Conservation (phyloP, 2,113 vertebrate genomes). For the Triplophysa tibetana region DNA sequence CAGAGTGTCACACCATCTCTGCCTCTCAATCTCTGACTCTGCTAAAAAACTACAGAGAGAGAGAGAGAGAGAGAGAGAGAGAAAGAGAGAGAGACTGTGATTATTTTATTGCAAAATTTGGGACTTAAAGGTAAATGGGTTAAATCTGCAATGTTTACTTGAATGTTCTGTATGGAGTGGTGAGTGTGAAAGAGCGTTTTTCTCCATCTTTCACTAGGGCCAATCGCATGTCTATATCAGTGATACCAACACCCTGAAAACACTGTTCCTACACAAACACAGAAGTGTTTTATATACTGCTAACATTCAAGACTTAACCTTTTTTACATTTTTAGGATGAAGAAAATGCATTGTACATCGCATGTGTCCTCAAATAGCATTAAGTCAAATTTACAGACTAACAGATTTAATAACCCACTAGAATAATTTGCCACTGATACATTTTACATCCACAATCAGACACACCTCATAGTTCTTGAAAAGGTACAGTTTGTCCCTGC, state of each 20-base stretch:
- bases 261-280: slow-evolving; percentile 70
- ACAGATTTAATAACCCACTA: too few species aligned
- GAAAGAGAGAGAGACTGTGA: neutral
- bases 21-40: slow-evolving; percentile 73
- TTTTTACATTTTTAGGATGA: too few species aligned
- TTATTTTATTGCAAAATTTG: too few species aligned
- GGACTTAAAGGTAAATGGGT: too few species aligned
- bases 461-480: slow-evolving; percentile 76
- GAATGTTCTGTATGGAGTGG: slow-evolving; percentile 79
- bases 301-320: too few species aligned
- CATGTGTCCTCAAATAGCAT: too few species aligned
- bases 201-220: slow-evolving; percentile 77
- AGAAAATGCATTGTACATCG: too few species aligned
- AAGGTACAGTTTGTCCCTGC: slow-evolving; percentile 74
- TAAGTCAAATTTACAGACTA: too few species aligned
- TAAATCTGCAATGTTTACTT: slow-evolving; percentile 63
- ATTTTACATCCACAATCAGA: slow-evolving; percentile 10
- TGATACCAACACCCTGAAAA: slow-evolving; percentile 77
- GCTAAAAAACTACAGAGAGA: slow-evolving; percentile 70
- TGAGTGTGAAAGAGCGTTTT: slow-evolving; percentile 74
- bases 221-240: slow-evolving; percentile 79
- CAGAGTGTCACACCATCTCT: slow-evolving; percentile 79
- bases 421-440: neutral
- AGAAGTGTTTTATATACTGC: neutral
- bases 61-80: neutral